These are phyloP conservation scores for Gymnopithys bicolor DNA, from an alignment of 2,797 vertebrate genomes.

Conservation along the genomic window DNA sequence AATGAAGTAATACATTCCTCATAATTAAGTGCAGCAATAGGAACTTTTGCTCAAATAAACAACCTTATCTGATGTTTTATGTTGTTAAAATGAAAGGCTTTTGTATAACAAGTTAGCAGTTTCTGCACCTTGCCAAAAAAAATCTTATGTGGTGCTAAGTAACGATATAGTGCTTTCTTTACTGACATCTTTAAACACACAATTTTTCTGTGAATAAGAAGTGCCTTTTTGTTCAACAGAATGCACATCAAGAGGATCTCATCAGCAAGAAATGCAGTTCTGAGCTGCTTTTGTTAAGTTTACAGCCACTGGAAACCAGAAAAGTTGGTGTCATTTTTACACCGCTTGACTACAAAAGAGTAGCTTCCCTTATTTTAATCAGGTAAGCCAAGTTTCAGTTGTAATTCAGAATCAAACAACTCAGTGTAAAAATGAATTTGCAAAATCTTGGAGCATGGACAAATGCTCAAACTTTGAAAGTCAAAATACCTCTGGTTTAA, in stretches of 20 bases:
- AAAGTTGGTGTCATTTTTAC: slow-evolving; percentile 88
- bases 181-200: not conserved
- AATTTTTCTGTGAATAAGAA: not conserved
- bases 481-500: not conserved
- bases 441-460: not conserved
- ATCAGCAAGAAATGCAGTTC: slow-evolving; percentile 57
- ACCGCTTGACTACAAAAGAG: slow-evolving; percentile 89
- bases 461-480: not conserved
- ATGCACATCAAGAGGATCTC: slow-evolving; percentile 32
- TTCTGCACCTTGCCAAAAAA: not conserved
- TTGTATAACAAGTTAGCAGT: not conserved
- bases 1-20: slow-evolving; percentile 39
- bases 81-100: slow-evolving; percentile 22
- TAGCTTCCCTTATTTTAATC: slow-evolving; percentile 90
- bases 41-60: slow-evolving; percentile 45
- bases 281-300: slow-evolving; percentile 79
- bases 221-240: slow-evolving; percentile 55
- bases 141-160: not conserved
- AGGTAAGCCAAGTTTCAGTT: slow-evolving; percentile 78
- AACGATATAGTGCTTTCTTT: not conserved
- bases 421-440: not conserved
- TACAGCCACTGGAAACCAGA: slow-evolving; percentile 89
- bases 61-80: slow-evolving; percentile 42
- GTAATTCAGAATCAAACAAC: not conserved
- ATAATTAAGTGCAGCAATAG: not conserved